Evolutionary conservation across 2,888 invertebrate genomes (phyloP), one percentile per base, ranked within the genome.

Genomic region (Sphaerophoria taeniata): DNA sequence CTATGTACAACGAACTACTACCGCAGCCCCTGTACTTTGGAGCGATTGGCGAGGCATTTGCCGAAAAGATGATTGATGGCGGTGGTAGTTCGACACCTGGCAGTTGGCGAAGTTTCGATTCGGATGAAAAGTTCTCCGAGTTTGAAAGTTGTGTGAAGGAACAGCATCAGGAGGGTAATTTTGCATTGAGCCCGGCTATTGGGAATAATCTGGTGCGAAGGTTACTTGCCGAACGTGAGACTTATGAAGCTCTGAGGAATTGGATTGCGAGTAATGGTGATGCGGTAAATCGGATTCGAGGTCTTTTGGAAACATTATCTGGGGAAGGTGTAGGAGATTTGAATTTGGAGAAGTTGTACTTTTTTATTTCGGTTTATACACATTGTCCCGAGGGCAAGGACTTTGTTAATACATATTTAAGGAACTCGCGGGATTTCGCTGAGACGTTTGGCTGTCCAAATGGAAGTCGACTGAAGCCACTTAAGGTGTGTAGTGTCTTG

Each of bases 31-130:
- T 91, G 0, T 90, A 88, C 75, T 90, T 90, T 58, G 55, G 89
- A 34, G 77, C 91, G 43, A 81, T 91, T 43, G 89, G 88, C 0
- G 90, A 90, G 75, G 87, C 88, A 16, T 91, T 91, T 58, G 89
- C 91, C 2, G 89, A 90, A 47, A 87, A 87, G 3, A 88, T 91
- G 79, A 88, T 91, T n/a, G 88, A 90, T 34, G 89, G 89, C 2
- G 91, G 91, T 39, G 90, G 90, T 53, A 88, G 89, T 16, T 83
- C 86, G 0, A 89, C 88, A 0, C 88, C 90, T 0, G 91, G 92
- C 16, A 90, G 91, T 14, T 91, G 91, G 91, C 89, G 92, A 53
- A 91, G 91, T 76, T 89, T 87, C 60, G 92, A 91, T 72, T 91
- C 92, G 1, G 91, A 91, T n/a, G 87, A 87, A 4, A 88, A 89